phyloP scores from a whole-genome alignment of 2,888 invertebrate species.

The Lasioglossum pauxillum region DNA sequence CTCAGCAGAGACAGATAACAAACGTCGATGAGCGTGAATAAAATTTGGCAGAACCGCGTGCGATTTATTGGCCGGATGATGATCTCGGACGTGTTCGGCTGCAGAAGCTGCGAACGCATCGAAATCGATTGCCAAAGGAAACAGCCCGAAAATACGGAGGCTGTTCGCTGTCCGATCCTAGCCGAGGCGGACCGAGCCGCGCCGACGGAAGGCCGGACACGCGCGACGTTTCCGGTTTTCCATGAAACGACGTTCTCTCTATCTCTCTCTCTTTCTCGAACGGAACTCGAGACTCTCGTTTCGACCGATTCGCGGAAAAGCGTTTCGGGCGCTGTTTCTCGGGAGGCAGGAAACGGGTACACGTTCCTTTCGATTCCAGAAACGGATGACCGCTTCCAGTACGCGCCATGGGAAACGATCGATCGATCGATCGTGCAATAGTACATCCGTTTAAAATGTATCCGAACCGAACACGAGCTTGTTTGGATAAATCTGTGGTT shows the following conservation, averaged over 20 bases:
- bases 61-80: constrained; percentile 45
- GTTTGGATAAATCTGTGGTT: background rate
- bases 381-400: background rate
- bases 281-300: background rate
- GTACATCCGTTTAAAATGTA: background rate
- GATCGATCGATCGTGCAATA: background rate
- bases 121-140: constrained; percentile 47
- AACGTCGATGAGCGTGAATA: background rate
- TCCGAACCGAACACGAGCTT: background rate
- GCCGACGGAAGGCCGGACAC: constrained; percentile 19
- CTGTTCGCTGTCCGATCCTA: background rate
- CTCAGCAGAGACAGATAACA: background rate
- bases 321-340: constrained; percentile 5
- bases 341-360: background rate
- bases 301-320: constrained; percentile 2
- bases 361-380: background rate
- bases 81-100: constrained; percentile 24
- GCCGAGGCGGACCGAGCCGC: background rate
- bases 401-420: background rate
- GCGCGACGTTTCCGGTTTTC: constrained; percentile 45
- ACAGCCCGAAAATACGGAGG: constrained; percentile 30
- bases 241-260: constrained; percentile 6
- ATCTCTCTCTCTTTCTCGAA: background rate
- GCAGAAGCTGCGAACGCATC: constrained; percentile 1
- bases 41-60: background rate